Base-by-base conservation (phyloP, 1,140 invertebrate species). In the Tetramorium parvispinum region DNA sequence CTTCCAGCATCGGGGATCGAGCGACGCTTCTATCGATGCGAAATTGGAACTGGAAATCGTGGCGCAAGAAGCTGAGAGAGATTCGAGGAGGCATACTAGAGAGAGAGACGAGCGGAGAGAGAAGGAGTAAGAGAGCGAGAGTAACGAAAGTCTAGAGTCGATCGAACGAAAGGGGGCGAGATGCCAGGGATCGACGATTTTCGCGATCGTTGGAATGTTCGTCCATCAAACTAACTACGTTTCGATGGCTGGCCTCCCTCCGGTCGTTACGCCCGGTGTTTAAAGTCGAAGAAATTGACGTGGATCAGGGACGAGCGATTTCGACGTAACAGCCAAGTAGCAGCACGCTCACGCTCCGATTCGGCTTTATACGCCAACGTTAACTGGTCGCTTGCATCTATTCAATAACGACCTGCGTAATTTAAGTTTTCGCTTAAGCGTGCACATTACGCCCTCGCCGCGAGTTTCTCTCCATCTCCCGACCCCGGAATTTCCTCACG, bases 1-100 rank as follows among this genome's bases (percentile, higher is more conserved):
- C 88, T 70, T 81, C 77, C 79, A 87, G 63, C 87, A 70, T 76
- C 68, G 83, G 68, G 87, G 88, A 87, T 90, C 91, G 85, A 79
- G 57, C 46, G 61, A 32, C 57, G 87, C 85, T 89, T 85, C 75
- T 81, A 82, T 90, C 88, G 83, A 89, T 91, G 87, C 89, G 81
- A 87, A 91, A 92, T 91, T 90, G 88, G 65, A 78, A 88, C 87
- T 75, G 76, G 89, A 91, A 89, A 91, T 91, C 88, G 87, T 85
- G 55, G 82, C 53, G 77, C 82, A 87, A 86, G 89, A 85, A 91
- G 86, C 79, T 51, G 53, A 57, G 57, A 61, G 40, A 27, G 73
- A 32, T 24, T 75, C 24, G 77, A 61, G 40, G 49, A 43, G 57
- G 61, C 51, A 40, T 18, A 68, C 71, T 18, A 68, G 77, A 49